phyloP scores from a whole-genome alignment of 92 coral and sea anemone genomes.

The Umimayanthus kanabou region DNA sequence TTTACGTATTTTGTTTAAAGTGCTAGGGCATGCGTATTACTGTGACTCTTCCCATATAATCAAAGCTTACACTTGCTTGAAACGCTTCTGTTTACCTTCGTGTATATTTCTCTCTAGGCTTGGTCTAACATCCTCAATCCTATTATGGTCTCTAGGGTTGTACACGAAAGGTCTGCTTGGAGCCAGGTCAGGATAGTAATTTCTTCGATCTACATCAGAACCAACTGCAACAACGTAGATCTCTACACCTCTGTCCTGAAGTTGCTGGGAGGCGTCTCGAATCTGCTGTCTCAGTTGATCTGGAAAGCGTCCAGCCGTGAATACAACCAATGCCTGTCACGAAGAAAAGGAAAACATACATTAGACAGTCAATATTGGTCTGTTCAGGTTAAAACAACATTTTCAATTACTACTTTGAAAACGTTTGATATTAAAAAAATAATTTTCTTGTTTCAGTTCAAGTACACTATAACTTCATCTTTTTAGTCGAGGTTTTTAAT shows the following conservation, averaged over 20 bases:
- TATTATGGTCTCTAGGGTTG: constrained; percentile 34
- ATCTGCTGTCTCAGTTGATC: constrained; percentile 27
- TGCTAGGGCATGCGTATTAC: too few relatives aligned
- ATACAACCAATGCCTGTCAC: constrained; percentile 8
- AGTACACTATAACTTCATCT: too few relatives aligned
- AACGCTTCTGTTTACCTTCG: constrained; percentile 21
- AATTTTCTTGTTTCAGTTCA: too few relatives aligned
- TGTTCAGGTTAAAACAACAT: background rate
- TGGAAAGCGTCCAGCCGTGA: constrained; percentile 31
- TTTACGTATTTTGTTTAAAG: too few relatives aligned
- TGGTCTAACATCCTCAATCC: background rate
- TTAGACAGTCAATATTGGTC: background rate
- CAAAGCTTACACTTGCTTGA: too few relatives aligned
- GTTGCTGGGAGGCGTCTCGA: constrained; percentile 56
- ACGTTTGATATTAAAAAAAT: too few relatives aligned
- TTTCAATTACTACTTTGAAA: too few relatives aligned
- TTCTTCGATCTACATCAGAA: constrained; percentile 54
- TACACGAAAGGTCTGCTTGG: constrained; percentile 9
- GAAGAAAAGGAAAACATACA: background rate
- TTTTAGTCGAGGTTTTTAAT: too few relatives aligned
- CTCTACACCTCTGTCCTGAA: constrained; percentile 55
- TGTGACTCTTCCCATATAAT: too few relatives aligned
- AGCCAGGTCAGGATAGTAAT: constrained; percentile 23
- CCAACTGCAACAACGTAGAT: constrained; percentile 67
- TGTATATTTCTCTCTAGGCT: background rate